Conservation (phyloP, 2,888 invertebrate genomes). For the Agrochola lota region DNA sequence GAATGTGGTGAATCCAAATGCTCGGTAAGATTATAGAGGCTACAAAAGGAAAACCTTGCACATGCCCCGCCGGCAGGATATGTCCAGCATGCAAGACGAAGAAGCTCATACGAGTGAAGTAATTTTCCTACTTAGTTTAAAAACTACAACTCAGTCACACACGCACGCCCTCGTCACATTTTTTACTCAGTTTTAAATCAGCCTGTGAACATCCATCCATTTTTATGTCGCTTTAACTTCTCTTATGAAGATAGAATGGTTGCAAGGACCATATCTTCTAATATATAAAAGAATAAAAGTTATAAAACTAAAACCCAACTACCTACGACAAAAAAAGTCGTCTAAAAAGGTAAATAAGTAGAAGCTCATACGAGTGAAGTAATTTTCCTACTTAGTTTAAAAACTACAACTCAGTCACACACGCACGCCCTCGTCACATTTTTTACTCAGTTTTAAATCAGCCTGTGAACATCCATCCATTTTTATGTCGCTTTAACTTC, state of each 20-base stretch:
- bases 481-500: not conserved
- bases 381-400: constrained; percentile 51
- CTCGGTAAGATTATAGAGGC: constrained; percentile 63
- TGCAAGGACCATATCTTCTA: no score
- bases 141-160: not conserved
- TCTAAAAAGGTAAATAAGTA: no score
- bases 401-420: not conserved
- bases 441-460: not conserved
- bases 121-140: constrained; percentile 51
- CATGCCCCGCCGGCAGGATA: constrained; percentile 63
- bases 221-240: not conserved
- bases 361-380: constrained; percentile 63
- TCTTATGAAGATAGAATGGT: not conserved
- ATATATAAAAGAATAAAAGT: no score
- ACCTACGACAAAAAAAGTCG: no score
- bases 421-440: not conserved
- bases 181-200: not conserved
- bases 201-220: not conserved
- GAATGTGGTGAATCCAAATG: constrained; percentile 66
- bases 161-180: not conserved
- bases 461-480: not conserved
- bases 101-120: constrained; percentile 63
- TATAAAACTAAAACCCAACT: no score
- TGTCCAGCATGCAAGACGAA: constrained; percentile 65
- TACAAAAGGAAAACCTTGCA: constrained; percentile 63